Evolutionary conservation across 1,140 invertebrate species (phyloP).

Genomic region (Papilio machaon): DNA sequence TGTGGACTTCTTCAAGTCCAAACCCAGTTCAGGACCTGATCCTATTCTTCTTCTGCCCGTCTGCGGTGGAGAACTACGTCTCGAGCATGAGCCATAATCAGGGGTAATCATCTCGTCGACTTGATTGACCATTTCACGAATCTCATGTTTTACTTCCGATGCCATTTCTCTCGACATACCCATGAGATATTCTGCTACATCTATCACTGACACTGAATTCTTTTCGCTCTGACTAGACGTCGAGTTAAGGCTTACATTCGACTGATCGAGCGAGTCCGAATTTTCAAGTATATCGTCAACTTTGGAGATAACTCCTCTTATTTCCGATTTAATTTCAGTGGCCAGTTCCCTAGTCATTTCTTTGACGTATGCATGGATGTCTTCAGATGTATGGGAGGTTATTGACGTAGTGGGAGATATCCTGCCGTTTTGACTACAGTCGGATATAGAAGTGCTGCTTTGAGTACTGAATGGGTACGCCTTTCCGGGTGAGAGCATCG

Average conservation of each 20-base stretch:
- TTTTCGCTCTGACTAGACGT: slow-evolving; percentile 78
- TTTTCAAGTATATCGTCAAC: slow-evolving; percentile 89
- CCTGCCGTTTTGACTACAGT: slow-evolving; percentile 83
- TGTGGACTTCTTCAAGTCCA: slow-evolving; percentile 66
- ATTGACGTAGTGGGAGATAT: slow-evolving; percentile 83
- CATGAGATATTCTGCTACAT: slow-evolving; percentile 89
- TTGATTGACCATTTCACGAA: slow-evolving; percentile 86
- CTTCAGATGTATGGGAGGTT: slow-evolving; percentile 84
- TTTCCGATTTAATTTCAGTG: slow-evolving; percentile 91
- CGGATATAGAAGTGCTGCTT: slow-evolving; percentile 77
- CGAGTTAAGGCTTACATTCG: slow-evolving; percentile 74
- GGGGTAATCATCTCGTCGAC: slow-evolving; percentile 88
- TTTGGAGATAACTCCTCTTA: slow-evolving; percentile 89
- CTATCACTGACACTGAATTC: slow-evolving; percentile 87
- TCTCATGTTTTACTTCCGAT: slow-evolving; percentile 89
- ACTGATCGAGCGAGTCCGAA: slow-evolving; percentile 80
- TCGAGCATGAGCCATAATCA: slow-evolving; percentile 68
- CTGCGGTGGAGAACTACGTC: slow-evolving; percentile 76
- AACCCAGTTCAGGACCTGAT: slow-evolving; percentile 74
- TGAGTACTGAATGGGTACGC: slow-evolving; percentile 78
- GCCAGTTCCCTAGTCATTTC: slow-evolving; percentile 90
- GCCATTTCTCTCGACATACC: slow-evolving; percentile 90
- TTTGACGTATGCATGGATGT: slow-evolving; percentile 88
- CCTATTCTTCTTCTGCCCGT: slow-evolving; percentile 68
- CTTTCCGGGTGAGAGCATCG: slow-evolving; percentile 81